A percentile compares a stretch with the other conserved stretches of the same genome.
Evolutionary conservation across 2,888 invertebrate species (phyloP).

Genomic region (Andrena hattorfiana): DNA sequence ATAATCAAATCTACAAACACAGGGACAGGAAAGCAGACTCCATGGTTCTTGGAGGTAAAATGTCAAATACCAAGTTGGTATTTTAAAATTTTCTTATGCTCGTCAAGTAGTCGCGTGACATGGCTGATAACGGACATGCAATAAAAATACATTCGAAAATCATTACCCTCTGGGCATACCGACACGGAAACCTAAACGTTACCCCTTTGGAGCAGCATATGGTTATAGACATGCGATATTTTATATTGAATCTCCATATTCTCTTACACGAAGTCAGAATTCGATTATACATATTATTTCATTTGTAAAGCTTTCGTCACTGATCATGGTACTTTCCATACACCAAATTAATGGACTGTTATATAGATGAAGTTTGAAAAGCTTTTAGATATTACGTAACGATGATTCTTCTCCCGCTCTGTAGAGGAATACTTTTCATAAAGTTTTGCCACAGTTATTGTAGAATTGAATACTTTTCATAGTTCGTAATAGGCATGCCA

Average conservation of each 20-base stretch:
- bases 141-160: constrained; percentile 49
- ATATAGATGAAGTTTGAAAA: too few relatives aligned
- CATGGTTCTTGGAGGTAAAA: not conserved
- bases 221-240: constrained; percentile 34
- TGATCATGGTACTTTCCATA: not conserved
- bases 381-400: too few relatives aligned
- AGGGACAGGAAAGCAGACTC: not conserved
- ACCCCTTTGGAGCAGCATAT: constrained; percentile 3
- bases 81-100: constrained; percentile 2
- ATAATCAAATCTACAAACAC: not conserved
- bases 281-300: not conserved
- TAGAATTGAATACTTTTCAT: too few relatives aligned
- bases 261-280: not conserved
- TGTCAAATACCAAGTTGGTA: not conserved
- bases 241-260: not conserved
- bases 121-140: constrained; percentile 35
- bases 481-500: too few relatives aligned
- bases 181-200: constrained; percentile 36
- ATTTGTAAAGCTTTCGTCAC: not conserved
- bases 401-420: too few relatives aligned
- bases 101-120: constrained; percentile 41
- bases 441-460: too few relatives aligned
- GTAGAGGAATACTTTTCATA: too few relatives aligned
- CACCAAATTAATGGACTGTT: too few relatives aligned
- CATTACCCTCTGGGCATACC: constrained; percentile 23